These are phyloP conservation scores for Mustela lutreola DNA, from an alignment of 2,113 vertebrate genomes.

Conservation along the genomic window DNA sequence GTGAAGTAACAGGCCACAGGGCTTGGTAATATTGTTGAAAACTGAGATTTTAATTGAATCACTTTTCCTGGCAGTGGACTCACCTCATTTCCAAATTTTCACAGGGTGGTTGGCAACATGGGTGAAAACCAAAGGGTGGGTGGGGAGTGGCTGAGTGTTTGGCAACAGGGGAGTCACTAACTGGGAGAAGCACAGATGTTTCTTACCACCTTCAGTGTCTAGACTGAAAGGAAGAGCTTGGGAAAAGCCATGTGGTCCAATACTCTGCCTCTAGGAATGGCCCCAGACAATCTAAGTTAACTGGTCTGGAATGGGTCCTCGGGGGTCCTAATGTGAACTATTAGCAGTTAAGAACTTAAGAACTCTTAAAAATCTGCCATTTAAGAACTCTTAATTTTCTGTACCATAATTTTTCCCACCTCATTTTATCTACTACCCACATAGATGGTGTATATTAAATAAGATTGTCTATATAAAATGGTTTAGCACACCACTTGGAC, in stretches of 20 bases:
- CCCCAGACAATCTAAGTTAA: background rate
- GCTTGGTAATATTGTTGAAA: constrained; percentile 57
- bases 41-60: constrained; percentile 76
- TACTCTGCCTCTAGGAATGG: background rate
- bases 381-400: background rate
- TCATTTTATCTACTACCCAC: too few relatives aligned
- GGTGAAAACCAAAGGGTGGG: background rate
- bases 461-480: background rate
- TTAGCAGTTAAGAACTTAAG: background rate
- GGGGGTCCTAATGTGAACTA: background rate
- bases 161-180: background rate
- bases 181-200: background rate
- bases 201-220: background rate
- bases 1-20: constrained; percentile 28
- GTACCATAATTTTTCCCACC: background rate
- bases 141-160: background rate
- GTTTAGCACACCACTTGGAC: background rate
- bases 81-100: constrained; percentile 42
- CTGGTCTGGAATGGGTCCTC: background rate
- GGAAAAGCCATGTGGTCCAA: background rate
- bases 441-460: background rate
- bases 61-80: constrained; percentile 66
- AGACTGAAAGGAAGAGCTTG: background rate
- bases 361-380: background rate
- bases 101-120: background rate